A percentile compares a stretch with the other conserved stretches of the same genome.
Evolutionary conservation across 2,113 vertebrate species (phyloP).

Genomic region (Thalassarche chlororhynchos): DNA sequence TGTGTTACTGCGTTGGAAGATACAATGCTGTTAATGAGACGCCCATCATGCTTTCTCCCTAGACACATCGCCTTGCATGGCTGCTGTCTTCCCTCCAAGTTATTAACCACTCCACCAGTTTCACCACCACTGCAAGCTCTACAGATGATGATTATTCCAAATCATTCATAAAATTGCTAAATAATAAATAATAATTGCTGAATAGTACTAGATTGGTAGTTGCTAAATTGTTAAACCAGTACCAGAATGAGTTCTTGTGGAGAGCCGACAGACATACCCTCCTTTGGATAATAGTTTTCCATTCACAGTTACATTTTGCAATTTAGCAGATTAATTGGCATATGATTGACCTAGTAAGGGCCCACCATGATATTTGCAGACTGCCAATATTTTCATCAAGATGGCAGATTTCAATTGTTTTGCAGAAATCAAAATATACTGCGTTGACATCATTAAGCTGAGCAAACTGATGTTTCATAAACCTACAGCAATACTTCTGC

Average conservation of each 20-base stretch:
- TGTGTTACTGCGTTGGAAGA: accelerated
- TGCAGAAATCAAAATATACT: not conserved
- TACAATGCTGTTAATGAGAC: not conserved
- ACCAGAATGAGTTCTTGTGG: not conserved
- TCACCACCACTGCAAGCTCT: not conserved
- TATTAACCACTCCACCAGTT: not conserved
- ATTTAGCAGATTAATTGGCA: not conserved
- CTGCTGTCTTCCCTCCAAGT: not conserved
- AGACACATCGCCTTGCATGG: not conserved
- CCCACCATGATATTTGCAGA: not conserved
- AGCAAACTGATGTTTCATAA: not conserved
- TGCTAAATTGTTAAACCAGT: not conserved
- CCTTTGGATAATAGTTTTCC: not conserved
- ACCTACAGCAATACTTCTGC: not conserved
- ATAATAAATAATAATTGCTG: not conserved
- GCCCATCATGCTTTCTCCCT: not conserved
- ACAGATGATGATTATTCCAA: not conserved
- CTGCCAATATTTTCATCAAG: not conserved
- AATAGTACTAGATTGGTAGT: not conserved
- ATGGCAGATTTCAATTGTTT: not conserved
- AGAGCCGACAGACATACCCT: not conserved
- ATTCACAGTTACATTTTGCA: not conserved
- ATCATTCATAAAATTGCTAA: not conserved
- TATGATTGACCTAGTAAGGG: not conserved
- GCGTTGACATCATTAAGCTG: not conserved